Percentiles rank a stretch among this genome's conserved stretches.
Conservation (phyloP, 2,888 invertebrate genomes). For the Odontothrips loti region DNA sequence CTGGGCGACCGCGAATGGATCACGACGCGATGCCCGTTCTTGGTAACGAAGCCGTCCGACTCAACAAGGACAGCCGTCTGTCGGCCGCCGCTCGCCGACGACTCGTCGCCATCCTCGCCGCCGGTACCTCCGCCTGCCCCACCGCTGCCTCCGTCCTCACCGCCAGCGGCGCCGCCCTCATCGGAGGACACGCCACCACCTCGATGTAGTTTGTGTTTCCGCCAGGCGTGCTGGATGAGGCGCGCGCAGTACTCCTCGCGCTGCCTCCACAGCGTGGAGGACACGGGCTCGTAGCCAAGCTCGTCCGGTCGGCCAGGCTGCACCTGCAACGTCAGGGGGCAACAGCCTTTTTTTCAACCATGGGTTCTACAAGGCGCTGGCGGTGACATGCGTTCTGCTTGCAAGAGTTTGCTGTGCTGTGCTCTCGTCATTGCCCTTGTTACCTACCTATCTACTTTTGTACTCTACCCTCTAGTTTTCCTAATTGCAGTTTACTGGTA, state of each 20-base stretch:
- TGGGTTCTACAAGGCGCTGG: conserved; percentile 24
- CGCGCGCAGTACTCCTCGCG: conserved; percentile 95
- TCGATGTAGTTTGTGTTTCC: conserved; percentile 73
- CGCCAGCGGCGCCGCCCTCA: conserved; percentile 38
- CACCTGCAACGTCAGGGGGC: conserved; percentile 33
- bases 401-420: conserved; percentile 9
- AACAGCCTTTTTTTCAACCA: conserved; percentile 20
- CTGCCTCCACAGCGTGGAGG: conserved; percentile 91
- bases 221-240: conserved; percentile 92
- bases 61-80: conserved; percentile 83
- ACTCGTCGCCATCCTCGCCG: conserved; percentile 40
- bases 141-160: conserved; percentile 38
- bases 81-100: conserved; percentile 46
- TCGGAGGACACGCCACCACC: conserved; percentile 37
- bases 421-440: neutral
- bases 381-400: neutral
- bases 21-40: conserved; percentile 86
- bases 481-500: neutral
- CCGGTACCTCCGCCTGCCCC: conserved; percentile 40
- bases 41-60: conserved; percentile 75
- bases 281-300: conserved; percentile 88
- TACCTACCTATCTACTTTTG: neutral
- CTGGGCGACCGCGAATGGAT: conserved; percentile 83
- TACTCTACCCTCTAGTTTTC: neutral
- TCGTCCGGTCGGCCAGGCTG: conserved; percentile 68